phyloP scores from a whole-genome alignment of 2,113 vertebrate species.

The Motacilla tschutschensis region DNA sequence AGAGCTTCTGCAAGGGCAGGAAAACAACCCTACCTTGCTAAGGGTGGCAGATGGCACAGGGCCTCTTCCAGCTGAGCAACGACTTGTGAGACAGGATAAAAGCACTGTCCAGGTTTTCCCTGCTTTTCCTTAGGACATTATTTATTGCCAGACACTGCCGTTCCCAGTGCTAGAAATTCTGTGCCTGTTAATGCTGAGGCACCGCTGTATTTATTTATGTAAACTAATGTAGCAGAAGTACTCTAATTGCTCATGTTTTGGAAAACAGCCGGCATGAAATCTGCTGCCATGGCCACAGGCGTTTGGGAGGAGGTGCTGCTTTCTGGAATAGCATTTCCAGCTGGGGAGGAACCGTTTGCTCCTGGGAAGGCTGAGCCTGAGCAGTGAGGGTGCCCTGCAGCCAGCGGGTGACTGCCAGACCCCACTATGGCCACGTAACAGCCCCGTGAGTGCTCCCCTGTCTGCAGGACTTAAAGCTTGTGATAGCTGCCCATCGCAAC shows the following conservation, averaged over 20 bases:
- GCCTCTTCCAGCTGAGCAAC: not conserved
- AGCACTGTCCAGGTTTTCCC: not conserved
- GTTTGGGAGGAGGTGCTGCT: not conserved
- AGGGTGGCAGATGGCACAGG: not conserved
- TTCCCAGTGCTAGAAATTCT: not conserved
- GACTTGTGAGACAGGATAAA: not conserved
- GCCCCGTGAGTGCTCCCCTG: not conserved
- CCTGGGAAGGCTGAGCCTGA: not conserved
- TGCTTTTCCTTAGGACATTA: not conserved
- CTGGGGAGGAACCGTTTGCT: not conserved
- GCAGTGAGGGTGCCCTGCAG: not conserved
- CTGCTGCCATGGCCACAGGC: not conserved
- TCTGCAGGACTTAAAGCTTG: not conserved
- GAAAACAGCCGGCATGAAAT: not conserved
- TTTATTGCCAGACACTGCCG: not conserved
- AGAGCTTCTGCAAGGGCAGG: slow-evolving; percentile 1
- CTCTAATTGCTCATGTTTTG: not conserved
- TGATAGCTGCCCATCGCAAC: not conserved
- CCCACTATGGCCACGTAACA: accelerated
- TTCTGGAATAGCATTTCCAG: not conserved
- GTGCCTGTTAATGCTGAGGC: not conserved
- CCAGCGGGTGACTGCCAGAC: not conserved
- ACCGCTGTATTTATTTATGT: not conserved
- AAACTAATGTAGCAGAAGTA: not conserved
- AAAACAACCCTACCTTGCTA: not conserved